A percentile compares a stretch with the other conserved stretches of the same genome.
Conservation (phyloP, 2,797 vertebrate species). For the Sebastes melanostomus region DNA sequence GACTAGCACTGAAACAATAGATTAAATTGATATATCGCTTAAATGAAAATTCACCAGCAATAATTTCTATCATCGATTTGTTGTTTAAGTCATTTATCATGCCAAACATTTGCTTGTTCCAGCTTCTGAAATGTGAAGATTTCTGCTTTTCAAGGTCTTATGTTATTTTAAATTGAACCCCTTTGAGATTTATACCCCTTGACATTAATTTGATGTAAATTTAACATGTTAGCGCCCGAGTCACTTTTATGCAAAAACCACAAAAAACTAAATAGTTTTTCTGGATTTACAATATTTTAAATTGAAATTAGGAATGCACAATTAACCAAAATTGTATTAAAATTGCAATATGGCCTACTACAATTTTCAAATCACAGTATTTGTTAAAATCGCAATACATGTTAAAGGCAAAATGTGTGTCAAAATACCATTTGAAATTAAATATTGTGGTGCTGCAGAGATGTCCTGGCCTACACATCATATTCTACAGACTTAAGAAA, state of each 20-base stretch:
- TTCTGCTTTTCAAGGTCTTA: not conserved
- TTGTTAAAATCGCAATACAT: too few relatives aligned
- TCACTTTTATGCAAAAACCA: not conserved
- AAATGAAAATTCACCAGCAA: not conserved
- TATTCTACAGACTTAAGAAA: too few relatives aligned
- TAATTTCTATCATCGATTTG: not conserved
- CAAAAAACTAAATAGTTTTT: not conserved
- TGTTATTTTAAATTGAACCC: not conserved
- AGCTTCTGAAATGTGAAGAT: not conserved
- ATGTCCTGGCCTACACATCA: too few relatives aligned
- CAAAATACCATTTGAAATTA: too few relatives aligned
- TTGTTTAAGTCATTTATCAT: too few relatives aligned
- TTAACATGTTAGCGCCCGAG: not conserved
- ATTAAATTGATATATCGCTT: not conserved
- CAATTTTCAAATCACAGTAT: too few relatives aligned
- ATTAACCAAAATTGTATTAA: too few relatives aligned
- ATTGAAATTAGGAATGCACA: too few relatives aligned
- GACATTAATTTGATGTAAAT: rapidly evolving
- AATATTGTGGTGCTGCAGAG: too few relatives aligned
- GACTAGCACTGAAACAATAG: not conserved
- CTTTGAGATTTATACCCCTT: not conserved
- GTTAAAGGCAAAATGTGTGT: too few relatives aligned
- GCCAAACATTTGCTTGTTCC: not conserved
- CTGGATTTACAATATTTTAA: not conserved
- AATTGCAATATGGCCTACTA: too few relatives aligned